A percentile compares a stretch with the other conserved stretches of the same genome.
Evolutionary conservation across 2,113 vertebrate species (phyloP).

Genomic region (Ginglymostoma cirratum): DNA sequence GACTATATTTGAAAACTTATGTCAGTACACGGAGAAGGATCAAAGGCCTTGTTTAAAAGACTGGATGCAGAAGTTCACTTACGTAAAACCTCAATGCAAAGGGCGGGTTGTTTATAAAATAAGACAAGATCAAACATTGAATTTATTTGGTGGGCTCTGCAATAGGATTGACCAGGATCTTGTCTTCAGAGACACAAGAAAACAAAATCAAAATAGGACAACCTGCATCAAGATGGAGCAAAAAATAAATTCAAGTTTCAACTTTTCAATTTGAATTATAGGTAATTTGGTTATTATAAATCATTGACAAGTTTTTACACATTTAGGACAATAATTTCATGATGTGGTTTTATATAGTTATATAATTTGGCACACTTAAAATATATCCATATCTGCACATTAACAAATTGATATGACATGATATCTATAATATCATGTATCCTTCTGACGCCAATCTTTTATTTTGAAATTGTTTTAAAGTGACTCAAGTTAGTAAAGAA

Average conservation of each 20-base stretch:
- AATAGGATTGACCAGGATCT: background rate
- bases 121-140: background rate
- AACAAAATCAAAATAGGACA: background rate
- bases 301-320: background rate
- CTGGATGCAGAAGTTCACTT: background rate
- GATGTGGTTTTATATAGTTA: background rate
- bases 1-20: background rate
- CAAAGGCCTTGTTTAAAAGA: background rate
- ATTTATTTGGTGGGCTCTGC: background rate
- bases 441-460: background rate
- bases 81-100: background rate
- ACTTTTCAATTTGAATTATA: background rate
- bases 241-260: background rate
- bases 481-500: background rate
- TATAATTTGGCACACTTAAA: background rate
- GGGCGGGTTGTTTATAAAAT: background rate
- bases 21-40: background rate
- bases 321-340: background rate
- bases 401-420: no score
- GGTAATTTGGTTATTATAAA: background rate
- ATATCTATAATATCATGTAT: background rate
- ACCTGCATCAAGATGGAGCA: background rate
- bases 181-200: background rate
- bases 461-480: background rate
- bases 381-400: background rate